Conservation (phyloP, 1,140 invertebrate genomes). For the Galleria mellonella region DNA sequence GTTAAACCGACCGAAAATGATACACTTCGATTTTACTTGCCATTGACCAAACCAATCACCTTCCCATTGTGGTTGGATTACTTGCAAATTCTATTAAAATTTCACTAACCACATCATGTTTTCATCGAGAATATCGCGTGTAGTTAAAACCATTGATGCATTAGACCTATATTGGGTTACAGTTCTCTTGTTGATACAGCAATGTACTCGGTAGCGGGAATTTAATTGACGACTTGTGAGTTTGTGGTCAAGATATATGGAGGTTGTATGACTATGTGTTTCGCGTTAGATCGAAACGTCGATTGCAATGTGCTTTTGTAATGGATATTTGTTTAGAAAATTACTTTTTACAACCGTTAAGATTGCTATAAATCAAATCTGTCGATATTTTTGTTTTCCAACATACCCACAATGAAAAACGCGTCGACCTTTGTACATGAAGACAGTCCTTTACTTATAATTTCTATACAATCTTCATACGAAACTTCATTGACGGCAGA, state of each 20-base stretch:
- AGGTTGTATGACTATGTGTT: slow-evolving; percentile 34
- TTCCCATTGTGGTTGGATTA: slow-evolving; percentile 47
- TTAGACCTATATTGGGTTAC: slow-evolving; percentile 7
- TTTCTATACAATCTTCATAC: no score
- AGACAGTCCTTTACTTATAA: no score
- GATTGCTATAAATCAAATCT: background rate
- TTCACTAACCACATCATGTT: background rate
- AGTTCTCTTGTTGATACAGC: background rate
- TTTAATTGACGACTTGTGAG: slow-evolving; percentile 7
- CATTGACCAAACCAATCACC: slow-evolving; percentile 40
- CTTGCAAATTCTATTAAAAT: slow-evolving; percentile 54
- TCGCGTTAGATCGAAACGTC: slow-evolving; percentile 43
- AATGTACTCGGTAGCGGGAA: slow-evolving; percentile 10
- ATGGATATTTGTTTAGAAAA: slow-evolving; percentile 16
- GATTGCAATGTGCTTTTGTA: slow-evolving; percentile 14
- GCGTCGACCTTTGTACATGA: no score
- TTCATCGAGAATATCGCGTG: background rate
- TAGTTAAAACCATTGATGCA: slow-evolving; percentile 14
- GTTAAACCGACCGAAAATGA: slow-evolving; percentile 20
- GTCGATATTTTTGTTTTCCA: background rate
- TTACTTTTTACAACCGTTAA: slow-evolving; percentile 4
- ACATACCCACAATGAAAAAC: no score
- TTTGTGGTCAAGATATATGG: slow-evolving; percentile 37
- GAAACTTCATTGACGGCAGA: no score
- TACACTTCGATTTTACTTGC: slow-evolving; percentile 12